Evolutionary conservation across 2,888 invertebrate genomes (phyloP), one percentile per base, ranked within the genome.

Genomic region (Mycalesis mineus): DNA sequence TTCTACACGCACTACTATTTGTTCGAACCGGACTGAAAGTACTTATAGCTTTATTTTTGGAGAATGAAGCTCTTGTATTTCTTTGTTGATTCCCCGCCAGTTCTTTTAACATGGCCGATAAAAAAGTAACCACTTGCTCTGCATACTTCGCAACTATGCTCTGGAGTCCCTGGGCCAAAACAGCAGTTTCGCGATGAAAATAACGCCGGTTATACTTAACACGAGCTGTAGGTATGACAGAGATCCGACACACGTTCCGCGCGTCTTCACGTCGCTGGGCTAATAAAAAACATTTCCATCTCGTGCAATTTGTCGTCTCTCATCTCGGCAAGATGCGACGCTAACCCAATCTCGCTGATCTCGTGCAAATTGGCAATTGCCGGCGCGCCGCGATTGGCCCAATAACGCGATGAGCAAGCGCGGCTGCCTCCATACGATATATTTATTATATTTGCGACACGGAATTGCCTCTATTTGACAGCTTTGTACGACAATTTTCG

Each of bases 291-390:
- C 13, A 37, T 33, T 50, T 39, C 22, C 54, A 54, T 8, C 55
- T 52, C 57, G 48, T 47, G 51, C 55, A 61, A 51, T 51, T 51
- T 31, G 29, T 15, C 37, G 50, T 29, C 47, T 60, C 41, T 28
- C 22, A 57, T 41, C 50, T 61, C 39, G 13, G 33, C 48, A 49
- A 56, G 57, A 15, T 49, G 45, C 57, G 58, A 37, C 44, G 39
- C 28, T 53, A 60, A 67, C 57, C 61, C 56, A 65, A 66, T 66
- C 60, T 55, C 13, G 60, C 63, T 62, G 63, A 65, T 69, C 71
- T 73, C 68, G 67, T 63, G 64, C 69, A 80, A 77, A 82, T 82
- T 82, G 81, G 62, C 82, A 82, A 82, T 82, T 76, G 75, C 73
- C 74, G 66, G 66, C 60, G 54, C 33, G 22, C 40, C 51, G 50